Percentiles rank a stretch among this genome's conserved stretches.
Conservation (phyloP, 2,888 invertebrate genomes). For the Cataglyphis albicans region DNA sequence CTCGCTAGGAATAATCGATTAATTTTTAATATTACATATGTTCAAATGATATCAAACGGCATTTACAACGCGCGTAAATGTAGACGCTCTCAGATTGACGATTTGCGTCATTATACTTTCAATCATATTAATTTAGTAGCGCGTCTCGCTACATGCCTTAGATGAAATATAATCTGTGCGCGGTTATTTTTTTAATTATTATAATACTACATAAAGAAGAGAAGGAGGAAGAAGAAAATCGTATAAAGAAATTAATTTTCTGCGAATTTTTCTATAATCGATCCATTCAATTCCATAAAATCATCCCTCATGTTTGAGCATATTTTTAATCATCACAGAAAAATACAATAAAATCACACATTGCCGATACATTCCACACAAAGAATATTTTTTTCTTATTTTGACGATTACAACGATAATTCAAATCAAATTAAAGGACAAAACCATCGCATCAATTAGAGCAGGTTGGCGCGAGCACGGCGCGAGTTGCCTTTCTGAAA, state of each 20-base stretch:
- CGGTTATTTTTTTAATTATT: neutral
- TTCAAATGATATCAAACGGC: constrained; percentile 32
- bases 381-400: neutral
- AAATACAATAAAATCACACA: neutral
- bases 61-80: constrained; percentile 48
- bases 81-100: constrained; percentile 33
- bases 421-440: neutral
- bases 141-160: neutral
- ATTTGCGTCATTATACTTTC: constrained; percentile 50
- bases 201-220: neutral
- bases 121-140: constrained; percentile 40
- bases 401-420: constrained; percentile 32
- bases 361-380: neutral
- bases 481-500: constrained; percentile 28
- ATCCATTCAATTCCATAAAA: neutral
- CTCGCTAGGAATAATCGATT: constrained; percentile 50
- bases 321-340: constrained; percentile 10
- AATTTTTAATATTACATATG: constrained; percentile 51
- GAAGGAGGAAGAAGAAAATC: neutral
- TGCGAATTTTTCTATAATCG: neutral
- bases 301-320: neutral
- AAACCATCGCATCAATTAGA: constrained; percentile 36
- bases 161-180: constrained; percentile 1
- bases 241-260: neutral
- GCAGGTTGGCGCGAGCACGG: constrained; percentile 3